These are phyloP conservation scores for Troilus luridus DNA, from an alignment of 2,888 invertebrate genomes.

Conservation along the genomic window DNA sequence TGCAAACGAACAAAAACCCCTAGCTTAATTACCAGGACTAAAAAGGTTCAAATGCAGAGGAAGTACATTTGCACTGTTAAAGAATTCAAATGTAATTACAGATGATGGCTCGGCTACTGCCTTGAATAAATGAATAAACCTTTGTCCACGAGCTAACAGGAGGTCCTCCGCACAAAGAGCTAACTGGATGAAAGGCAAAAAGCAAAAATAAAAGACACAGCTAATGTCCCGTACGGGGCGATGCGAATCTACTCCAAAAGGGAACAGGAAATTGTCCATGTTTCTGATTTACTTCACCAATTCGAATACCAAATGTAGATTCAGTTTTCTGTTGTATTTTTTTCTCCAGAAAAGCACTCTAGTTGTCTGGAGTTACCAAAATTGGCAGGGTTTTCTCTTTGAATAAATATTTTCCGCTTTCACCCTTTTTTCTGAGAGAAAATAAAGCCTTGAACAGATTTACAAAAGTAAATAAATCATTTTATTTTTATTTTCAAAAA, in stretches of 20 bases:
- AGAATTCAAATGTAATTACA: constrained; percentile 41
- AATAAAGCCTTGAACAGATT: neutral
- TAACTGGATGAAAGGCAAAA: constrained; percentile 27
- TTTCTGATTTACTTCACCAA: neutral
- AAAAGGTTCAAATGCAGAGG: neutral
- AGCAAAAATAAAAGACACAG: constrained; percentile 15
- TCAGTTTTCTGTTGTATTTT: neutral
- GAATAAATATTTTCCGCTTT: neutral
- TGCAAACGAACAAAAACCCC: neutral
- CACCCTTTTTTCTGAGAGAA: neutral
- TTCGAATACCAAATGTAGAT: neutral
- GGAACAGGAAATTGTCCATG: neutral
- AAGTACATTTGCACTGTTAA: neutral
- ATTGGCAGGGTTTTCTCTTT: neutral
- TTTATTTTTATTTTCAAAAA: too few species aligned
- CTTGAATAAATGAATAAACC: constrained; percentile 39
- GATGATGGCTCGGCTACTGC: neutral
- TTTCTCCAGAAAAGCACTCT: neutral
- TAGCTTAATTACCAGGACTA: neutral
- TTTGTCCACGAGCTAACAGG: constrained; percentile 31
- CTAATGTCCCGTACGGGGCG: constrained; percentile 36
- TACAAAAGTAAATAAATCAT: neutral
- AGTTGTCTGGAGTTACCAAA: neutral
- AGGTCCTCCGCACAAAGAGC: neutral
- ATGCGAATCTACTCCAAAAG: constrained; percentile 4